Conservation (phyloP, 1,140 invertebrate species). For the Leptopilina boulardi region DNA sequence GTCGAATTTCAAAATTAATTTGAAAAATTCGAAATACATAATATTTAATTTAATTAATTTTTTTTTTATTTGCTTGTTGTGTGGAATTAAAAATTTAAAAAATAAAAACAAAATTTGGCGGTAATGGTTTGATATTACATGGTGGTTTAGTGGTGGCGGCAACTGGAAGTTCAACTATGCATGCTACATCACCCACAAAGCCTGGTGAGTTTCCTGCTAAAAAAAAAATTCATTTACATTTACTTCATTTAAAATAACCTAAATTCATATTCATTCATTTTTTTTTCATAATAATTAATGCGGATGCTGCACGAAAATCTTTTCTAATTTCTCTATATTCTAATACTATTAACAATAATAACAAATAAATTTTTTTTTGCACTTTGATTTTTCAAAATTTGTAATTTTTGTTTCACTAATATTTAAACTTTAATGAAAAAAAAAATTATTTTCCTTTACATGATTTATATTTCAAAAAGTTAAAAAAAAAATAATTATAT, state of each 20-base stretch:
- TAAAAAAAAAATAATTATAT: no score
- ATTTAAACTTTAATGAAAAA: no score
- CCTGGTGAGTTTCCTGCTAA: constrained; percentile 72
- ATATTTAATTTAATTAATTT: background rate
- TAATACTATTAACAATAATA: background rate
- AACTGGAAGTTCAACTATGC: constrained; percentile 72
- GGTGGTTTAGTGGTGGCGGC: constrained; percentile 74
- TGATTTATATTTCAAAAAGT: no score
- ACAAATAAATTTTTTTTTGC: no score
- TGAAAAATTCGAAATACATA: background rate
- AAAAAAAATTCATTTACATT: constrained; percentile 55
- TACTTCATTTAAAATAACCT: constrained; percentile 41
- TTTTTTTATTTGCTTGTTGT: background rate
- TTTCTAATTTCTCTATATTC: background rate
- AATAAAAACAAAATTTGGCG: constrained; percentile 53
- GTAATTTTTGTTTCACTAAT: no score
- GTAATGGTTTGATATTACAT: constrained; percentile 68
- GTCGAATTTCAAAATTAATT: no score
- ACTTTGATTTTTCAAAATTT: no score
- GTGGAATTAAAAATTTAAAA: constrained; percentile 6
- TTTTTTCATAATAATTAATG: background rate
- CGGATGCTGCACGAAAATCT: background rate
- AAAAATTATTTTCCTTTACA: no score
- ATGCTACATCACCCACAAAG: constrained; percentile 73
- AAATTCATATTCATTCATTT: background rate